Evolutionary conservation across 2,888 invertebrate genomes (phyloP), one percentile per base, ranked within the genome.

Genomic region (Notodonta dromedarius): DNA sequence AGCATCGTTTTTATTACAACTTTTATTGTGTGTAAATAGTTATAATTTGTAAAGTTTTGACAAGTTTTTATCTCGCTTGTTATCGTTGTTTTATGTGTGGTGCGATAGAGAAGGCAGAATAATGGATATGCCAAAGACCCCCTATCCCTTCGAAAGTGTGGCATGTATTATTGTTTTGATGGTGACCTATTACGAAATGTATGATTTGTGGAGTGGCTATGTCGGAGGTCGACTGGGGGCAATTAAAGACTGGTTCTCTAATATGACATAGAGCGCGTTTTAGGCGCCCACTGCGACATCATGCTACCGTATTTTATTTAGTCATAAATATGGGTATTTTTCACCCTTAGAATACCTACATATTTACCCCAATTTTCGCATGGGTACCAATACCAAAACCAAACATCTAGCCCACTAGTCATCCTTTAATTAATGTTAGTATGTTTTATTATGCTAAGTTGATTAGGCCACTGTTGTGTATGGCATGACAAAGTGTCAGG

Each of bases 91-190:
- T 70, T 67, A 65, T 64, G 66, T 75, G 16, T 72, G 65, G 89
- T 66, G 80, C 61, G 83, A 90, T 79, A 73, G 89, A 86, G 90
- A 88, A 63, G 72, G 83, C 69, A 58, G 60, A 57, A 65, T 69
- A 61, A 61, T 71, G 69, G 78, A 72, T 81, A 79, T 77, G 77
- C 68, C 77, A 66, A 79, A 82, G 82, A 79, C 78, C 83, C 85
- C 84, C 76, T 82, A 76, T 78, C 83, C 82, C 80, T 84, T 85
- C 78, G 88, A 91, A 91, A 91, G 90, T 90, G 78, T 90, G 88
- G 85, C 86, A 83, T 77, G 79, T 88, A 87, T 83, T 84, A 82
- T 89, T 91, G 89, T 92, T 90, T 90, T 90, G 87, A 77, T 86
- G 82, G 70, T 84, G 85, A 87, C 85, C 85, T 89, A 87, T 89